Base-by-base conservation (phyloP, 2,888 invertebrate genomes). In the Epinotia nisella region DNA sequence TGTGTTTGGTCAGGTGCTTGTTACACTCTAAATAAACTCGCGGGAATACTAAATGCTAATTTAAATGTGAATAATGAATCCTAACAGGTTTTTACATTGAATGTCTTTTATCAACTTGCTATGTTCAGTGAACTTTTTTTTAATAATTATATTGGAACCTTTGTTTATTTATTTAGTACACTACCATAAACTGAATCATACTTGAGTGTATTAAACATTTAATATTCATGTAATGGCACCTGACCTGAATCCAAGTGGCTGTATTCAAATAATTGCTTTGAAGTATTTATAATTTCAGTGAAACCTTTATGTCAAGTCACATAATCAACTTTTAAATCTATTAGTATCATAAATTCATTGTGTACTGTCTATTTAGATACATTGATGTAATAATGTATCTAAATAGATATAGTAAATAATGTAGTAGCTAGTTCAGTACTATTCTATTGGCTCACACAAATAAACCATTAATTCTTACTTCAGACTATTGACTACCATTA, bases 1-100 rank as follows among this genome's bases (percentile, higher is more conserved):
- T 53, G n/a, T 53, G 15, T 61, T 66, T 65, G 51, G 13, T 35
- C 41, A 61, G 56, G 67, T 72, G 61, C 39, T 65, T 41, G 56
- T 41, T 41, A 66, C 35, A 56, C n/a, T 55, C n/a, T 39, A 19
- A 49, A 51, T 56, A 15, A 62, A 41, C 19, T 19, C 19, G 45
- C 19, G 9, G 11, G 17, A 49, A 58, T 29, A 49, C 56, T 29
- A 41, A 24, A 10, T 29, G 61, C 19, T 61, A 41, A 56, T 62
- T 29, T 35, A 15, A 61, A 70, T 49, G 35, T 11, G 21, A 56
- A 56, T 15, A 70, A 39, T 58, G 9, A 19, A 29, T 39, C 0
- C 19, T 39, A 65, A 39, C 17, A 9, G 19, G n/a, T 64, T 51
- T 24, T 29, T 19, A 17, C 19, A 13, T 53, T 17, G n/a, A 51